Base-by-base conservation (phyloP, 2,797 vertebrate genomes). In the Gouania willdenowi region DNA sequence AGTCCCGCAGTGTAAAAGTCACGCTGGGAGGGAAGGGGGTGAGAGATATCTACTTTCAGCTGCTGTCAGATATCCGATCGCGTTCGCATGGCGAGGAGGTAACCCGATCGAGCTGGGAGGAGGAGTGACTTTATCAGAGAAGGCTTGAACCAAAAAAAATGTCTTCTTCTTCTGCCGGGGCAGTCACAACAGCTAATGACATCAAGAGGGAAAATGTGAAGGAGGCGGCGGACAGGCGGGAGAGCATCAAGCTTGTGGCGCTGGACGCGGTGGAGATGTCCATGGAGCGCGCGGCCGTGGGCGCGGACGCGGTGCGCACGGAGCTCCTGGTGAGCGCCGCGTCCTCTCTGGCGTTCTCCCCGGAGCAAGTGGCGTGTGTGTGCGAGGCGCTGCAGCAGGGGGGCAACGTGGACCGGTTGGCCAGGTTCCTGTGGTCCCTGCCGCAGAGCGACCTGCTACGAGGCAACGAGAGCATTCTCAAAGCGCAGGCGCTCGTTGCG, bases 331-430 rank as follows among this genome's bases (percentile, higher is more conserved):
- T 89, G 79, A 89, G 91, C 89, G 88, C 82, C 79, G 79, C 92
- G 42, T 90, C 92, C 52, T 91, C 93, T 9, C 89, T 98, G 79
- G 92, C 94, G 61, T 97, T 99, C 84, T 98, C 95, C 16, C 94
- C 95, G 47, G 97, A 98, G 83, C 97, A 99, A 75, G 95, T 99
- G 82, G 94, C 95, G 64, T 98, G 95, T 39, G 95, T 98, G 21
- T 99, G 97, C 81, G 97, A 99, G 86, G 97, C 95, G 57, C 70
- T 99, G 87, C 93, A 97, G 87, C 97, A 98, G 82, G 97, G 95
- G 55, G 97, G 97, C 61, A 93, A 98, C 83, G 91, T 98, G 91
- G 95, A 99, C 82, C 91, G 96, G 74, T 87, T 99, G 81, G 92
- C 94, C 83, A 91, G 94, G 79, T 99, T 99, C 85, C 75, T 99